phyloP scores from a whole-genome alignment of 2,888 invertebrate genomes.

The Cabera pusaria region DNA sequence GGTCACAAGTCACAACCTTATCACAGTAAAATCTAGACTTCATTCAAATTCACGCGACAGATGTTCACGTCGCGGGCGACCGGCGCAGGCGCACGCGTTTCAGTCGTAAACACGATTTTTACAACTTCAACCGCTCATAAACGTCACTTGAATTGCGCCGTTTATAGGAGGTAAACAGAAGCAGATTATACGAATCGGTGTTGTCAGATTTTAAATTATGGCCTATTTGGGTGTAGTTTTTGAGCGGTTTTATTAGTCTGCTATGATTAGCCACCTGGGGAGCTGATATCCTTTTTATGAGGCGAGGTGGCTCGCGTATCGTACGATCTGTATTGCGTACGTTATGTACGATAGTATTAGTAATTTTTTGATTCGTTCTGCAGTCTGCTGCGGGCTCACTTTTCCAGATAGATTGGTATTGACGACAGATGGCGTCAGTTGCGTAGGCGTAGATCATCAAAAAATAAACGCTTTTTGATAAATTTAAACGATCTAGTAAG shows the following conservation, averaged over 20 bases:
- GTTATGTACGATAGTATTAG: no score
- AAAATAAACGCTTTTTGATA: no score
- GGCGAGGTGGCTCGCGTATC: background rate
- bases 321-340: no score
- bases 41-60: constrained; percentile 63
- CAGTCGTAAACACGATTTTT: constrained; percentile 78
- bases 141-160: constrained; percentile 79
- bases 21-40: constrained; percentile 38
- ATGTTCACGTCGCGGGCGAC: constrained; percentile 50
- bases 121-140: constrained; percentile 77
- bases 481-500: no score
- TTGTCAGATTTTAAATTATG: constrained; percentile 28
- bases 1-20: constrained; percentile 32
- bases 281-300: constrained; percentile 3
- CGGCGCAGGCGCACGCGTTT: constrained; percentile 21
- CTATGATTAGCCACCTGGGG: constrained; percentile 5
- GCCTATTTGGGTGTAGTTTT: constrained; percentile 20
- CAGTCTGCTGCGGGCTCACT: no score
- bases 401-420: background rate
- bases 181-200: constrained; percentile 55
- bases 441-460: no score
- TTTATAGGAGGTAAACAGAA: constrained; percentile 80
- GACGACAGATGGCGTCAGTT: constrained; percentile 1
- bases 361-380: no score
- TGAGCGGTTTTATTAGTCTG: constrained; percentile 13